Base-by-base conservation (phyloP, 2,113 vertebrate species). In the Cygnus atratus region DNA sequence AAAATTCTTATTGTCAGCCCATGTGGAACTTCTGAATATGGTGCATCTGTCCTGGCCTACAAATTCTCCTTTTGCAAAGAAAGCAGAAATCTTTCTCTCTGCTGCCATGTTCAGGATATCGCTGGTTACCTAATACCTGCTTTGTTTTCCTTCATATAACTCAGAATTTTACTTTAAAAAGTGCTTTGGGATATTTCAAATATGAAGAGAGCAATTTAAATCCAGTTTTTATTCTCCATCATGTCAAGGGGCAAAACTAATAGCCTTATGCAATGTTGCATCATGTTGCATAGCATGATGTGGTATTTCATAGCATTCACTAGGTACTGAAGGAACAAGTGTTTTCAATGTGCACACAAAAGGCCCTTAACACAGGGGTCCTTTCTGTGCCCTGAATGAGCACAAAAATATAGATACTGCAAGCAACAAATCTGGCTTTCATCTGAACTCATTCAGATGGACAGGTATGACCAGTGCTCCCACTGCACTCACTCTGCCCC, bases 141-240 rank as follows among this genome's bases (percentile, higher is more conserved):
- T 66, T 44, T 54, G 19, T 10, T 85, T 90, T 77, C 48, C 39
- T 84, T 84, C 58, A 35, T 37, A 19, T 63, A 88, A 71, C 57
- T 87, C 44, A 94, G 50, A 90, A 78, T 84, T 90, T 88, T 62
- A 72, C 33, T 92, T 93, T 46, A 68, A 54, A 92, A 73, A 70
- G 24, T 0, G n/a, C 93, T 89, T 82, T 72, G 70, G 88, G 95
- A 35, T 91, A 92, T 91, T 95, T 87, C 71, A 82, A 87, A 6
- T 82, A 92, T 13, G 54, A 92, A 87, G 48, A 57, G 54, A 91
- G 33, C 58, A 82, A 90, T 84, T 92, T 66, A 84, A 93, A 93
- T 87, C 70, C 66, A 74, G 58, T 84, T 92, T 95, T 94, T 87
- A 95, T 96, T 75, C 80, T 79, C 80, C 77, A 41, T 54, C 29